These are phyloP conservation scores for Scartelaos histophorus DNA, from an alignment of 2,113 vertebrate genomes.

Conservation along the genomic window DNA sequence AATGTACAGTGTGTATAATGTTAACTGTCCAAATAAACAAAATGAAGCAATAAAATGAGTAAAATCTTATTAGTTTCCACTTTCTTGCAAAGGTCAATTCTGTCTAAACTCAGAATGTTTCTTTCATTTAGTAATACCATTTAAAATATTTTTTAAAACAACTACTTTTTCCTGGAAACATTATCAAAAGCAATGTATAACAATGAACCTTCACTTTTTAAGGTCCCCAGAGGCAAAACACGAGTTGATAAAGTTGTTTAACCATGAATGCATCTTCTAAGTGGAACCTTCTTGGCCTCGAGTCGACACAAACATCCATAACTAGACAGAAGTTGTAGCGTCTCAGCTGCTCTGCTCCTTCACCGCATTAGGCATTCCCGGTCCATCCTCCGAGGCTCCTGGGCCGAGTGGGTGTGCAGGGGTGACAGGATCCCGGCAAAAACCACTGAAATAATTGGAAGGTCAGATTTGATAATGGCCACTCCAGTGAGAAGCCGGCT, in stretches of 20 bases:
- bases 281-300: background rate
- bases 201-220: background rate
- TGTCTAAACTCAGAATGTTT: too few species aligned
- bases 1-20: too few species aligned
- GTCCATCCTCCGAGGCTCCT: slow-evolving; percentile 53
- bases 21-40: too few species aligned
- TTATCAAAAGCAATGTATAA: too few species aligned
- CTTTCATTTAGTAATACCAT: too few species aligned
- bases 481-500: slow-evolving; percentile 69
- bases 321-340: background rate
- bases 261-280: background rate
- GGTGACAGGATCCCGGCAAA: slow-evolving; percentile 70
- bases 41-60: too few species aligned
- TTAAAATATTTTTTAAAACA: too few species aligned
- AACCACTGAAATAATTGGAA: slow-evolving; percentile 80
- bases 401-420: slow-evolving; percentile 42
- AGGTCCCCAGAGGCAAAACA: background rate
- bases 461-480: slow-evolving; percentile 80
- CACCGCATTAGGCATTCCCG: slow-evolving; percentile 65
- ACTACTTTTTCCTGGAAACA: too few species aligned
- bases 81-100: too few species aligned
- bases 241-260: background rate
- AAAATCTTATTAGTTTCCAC: too few species aligned
- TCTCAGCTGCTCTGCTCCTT: slow-evolving; percentile 35
- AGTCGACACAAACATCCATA: slow-evolving; percentile 20